phyloP scores from a whole-genome alignment of 2,888 invertebrate genomes.

The Pandemis corylana region DNA sequence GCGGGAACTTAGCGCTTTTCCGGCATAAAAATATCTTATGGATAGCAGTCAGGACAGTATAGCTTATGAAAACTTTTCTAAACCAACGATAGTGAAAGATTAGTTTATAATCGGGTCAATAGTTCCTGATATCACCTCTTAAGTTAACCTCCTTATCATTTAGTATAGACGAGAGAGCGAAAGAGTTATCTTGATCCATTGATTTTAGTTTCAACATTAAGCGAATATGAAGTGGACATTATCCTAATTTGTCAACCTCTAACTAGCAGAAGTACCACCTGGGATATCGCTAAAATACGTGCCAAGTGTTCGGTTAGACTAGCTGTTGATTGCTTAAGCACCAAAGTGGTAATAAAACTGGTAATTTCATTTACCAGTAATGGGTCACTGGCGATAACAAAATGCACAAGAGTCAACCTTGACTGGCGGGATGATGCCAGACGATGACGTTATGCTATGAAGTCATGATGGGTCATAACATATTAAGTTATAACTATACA shows the following conservation, averaged over 20 bases:
- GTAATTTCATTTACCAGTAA: constrained; percentile 24
- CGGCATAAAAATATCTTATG: no score
- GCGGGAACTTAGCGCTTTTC: no score
- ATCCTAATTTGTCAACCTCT: not conserved
- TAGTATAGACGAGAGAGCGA: no score
- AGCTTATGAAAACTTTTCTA: no score
- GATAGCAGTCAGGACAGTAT: no score
- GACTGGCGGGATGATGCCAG: constrained; percentile 25
- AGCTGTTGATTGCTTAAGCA: not conserved
- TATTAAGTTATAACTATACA: not conserved
- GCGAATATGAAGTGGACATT: not conserved
- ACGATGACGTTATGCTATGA: constrained; percentile 34
- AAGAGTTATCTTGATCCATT: no score
- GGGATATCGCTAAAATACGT: constrained; percentile 3
- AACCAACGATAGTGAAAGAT: no score
- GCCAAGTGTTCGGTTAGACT: not conserved
- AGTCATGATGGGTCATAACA: constrained; percentile 13
- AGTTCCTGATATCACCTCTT: no score
- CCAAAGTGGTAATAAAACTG: constrained; percentile 24
- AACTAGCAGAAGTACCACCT: not conserved
- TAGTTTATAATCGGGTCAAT: no score
- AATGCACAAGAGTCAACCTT: constrained; percentile 13
- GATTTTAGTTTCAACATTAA: no score
- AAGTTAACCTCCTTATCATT: no score
- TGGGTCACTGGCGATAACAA: constrained; percentile 25